Conservation (phyloP, 2,113 vertebrate species). For the Tylochromis polylepis region DNA sequence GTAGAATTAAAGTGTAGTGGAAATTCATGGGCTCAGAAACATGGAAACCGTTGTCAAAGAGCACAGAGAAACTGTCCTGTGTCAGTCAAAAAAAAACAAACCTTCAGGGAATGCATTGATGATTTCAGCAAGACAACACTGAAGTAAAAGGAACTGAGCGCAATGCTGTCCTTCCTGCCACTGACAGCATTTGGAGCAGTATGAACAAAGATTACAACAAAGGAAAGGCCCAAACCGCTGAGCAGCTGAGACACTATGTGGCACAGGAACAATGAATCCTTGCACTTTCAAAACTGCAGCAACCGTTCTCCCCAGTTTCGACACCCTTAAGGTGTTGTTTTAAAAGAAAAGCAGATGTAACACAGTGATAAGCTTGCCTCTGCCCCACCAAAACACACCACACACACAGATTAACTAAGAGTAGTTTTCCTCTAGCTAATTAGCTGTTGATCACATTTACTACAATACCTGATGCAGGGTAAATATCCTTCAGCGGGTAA, state of each 20-base stretch:
- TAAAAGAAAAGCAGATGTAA: background rate
- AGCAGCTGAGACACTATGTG: background rate
- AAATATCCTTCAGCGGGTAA: slow-evolving; percentile 92
- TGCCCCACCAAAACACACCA: background rate
- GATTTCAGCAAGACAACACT: background rate
- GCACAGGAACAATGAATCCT: background rate
- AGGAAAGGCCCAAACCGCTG: background rate
- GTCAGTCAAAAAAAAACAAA: background rate
- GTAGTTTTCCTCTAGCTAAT: background rate
- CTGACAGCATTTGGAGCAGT: background rate
- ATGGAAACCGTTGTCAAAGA: background rate
- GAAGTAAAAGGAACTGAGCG: background rate
- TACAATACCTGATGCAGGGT: slow-evolving; percentile 85
- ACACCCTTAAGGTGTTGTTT: background rate
- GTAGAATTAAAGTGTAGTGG: background rate
- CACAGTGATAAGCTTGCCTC: background rate
- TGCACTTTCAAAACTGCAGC: background rate
- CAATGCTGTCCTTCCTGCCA: background rate
- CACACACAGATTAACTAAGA: background rate
- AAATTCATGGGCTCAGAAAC: background rate
- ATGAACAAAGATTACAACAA: background rate
- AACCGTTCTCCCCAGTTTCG: background rate
- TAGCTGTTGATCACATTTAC: background rate
- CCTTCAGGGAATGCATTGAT: background rate
- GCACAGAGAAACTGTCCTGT: background rate